Evolutionary conservation across 1,140 invertebrate genomes (phyloP).

Genomic region (Brachionus rubens): DNA sequence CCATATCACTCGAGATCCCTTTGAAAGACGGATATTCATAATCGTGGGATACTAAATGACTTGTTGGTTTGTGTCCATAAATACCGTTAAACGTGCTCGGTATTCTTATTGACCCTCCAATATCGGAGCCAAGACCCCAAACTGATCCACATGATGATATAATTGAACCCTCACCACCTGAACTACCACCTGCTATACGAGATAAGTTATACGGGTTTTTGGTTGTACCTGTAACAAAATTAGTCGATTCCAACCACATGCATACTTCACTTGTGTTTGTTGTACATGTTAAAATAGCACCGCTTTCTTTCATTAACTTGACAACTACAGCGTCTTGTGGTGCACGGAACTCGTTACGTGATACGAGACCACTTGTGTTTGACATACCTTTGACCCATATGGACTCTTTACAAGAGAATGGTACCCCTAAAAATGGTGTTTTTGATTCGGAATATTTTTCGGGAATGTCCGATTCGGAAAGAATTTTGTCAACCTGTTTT

Average conservation of each 20-base stretch:
- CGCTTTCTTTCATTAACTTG: conserved; percentile 65
- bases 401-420: conserved; percentile 56
- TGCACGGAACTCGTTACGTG: conserved; percentile 64
- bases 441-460: conserved; percentile 49
- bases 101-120: conserved; percentile 90
- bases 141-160: conserved; percentile 73
- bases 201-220: conserved; percentile 78
- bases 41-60: conserved; percentile 64
- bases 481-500: conserved; percentile 51
- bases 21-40: conserved; percentile 68
- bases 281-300: conserved; percentile 73
- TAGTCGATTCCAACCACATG: conserved; percentile 75
- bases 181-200: conserved; percentile 58
- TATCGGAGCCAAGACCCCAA: conserved; percentile 87
- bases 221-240: conserved; percentile 78
- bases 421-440: conserved; percentile 58
- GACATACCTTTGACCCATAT: conserved; percentile 13
- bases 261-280: conserved; percentile 80
- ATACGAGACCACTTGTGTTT: conserved; percentile 64
- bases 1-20: conserved; percentile 60
- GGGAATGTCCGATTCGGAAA: conserved; percentile 36
- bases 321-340: conserved; percentile 69
- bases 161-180: conserved; percentile 57
- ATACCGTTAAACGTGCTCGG: conserved; percentile 39
- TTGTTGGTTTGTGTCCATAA: conserved; percentile 34